These are phyloP conservation scores for Gryon sp. DNA, from an alignment of 1,140 invertebrate species.

Conservation along the genomic window DNA sequence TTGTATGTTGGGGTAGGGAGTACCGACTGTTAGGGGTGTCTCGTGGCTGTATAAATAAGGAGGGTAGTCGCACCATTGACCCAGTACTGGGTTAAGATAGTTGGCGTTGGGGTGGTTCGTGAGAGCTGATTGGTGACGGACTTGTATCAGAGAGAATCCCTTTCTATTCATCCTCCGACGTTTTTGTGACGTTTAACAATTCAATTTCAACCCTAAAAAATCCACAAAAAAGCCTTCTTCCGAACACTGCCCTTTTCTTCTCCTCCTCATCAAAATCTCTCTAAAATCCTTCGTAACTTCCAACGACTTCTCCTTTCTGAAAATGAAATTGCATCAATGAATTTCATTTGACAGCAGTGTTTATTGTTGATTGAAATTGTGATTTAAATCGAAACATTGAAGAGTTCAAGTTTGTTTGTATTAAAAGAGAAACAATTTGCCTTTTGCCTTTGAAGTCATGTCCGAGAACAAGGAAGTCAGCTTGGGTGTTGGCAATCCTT, in stretches of 20 bases:
- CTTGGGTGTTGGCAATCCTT: slow-evolving; percentile 79
- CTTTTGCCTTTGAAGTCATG: slow-evolving; percentile 44
- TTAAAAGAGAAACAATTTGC: background rate
- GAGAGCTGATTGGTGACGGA: slow-evolving; percentile 5
- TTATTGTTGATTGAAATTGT: background rate
- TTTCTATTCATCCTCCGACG: too few relatives aligned
- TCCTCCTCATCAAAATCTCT: background rate
- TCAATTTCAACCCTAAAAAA: background rate
- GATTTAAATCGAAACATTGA: too few relatives aligned
- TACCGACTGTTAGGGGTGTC: slow-evolving; percentile 69
- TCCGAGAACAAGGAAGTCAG: slow-evolving; percentile 66
- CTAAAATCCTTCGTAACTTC: background rate
- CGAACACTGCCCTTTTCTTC: slow-evolving; percentile 56
- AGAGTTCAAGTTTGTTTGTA: too few relatives aligned
- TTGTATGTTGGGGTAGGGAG: slow-evolving; percentile 71
- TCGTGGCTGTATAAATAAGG: slow-evolving; percentile 76
- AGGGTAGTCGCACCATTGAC: slow-evolving; percentile 78
- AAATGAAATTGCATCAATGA: slow-evolving; percentile 20
- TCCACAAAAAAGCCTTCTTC: slow-evolving; percentile 5
- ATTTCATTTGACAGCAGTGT: slow-evolving; percentile 7
- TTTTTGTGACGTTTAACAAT: background rate
- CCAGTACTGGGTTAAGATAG: slow-evolving; percentile 76
- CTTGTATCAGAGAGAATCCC: too few relatives aligned
- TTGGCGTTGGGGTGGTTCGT: slow-evolving; percentile 70
- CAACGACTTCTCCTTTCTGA: background rate